Evolutionary conservation across 2,113 vertebrate species (phyloP), one percentile per base, ranked within the genome.

Genomic region (Sorex fumeus): DNA sequence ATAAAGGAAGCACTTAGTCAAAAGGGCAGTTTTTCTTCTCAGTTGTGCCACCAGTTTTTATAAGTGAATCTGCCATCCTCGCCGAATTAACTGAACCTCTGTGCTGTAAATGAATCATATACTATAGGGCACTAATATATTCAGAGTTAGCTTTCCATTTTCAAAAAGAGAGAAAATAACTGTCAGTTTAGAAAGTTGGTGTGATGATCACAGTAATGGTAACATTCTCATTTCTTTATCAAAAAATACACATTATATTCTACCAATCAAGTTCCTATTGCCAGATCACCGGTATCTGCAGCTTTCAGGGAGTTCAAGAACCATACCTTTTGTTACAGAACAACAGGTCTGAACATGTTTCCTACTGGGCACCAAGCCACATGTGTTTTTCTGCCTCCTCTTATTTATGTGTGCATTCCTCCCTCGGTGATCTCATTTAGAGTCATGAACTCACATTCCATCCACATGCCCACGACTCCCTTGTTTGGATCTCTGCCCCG

Each of bases 21-120:
- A 95, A 96, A 94, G 84, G 84, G 78, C 67, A 96, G 84, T 95
- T 97, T 97, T 97, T 96, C 96, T 95, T 93, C 82, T 69, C 93
- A 94, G 27, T 90, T 45, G 77, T 91, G 87, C 62, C 62, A 96
- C 91, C 50, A 62, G 78, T 84, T 95, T 95, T 95, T 92, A 21
- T 80, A 92, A 94, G 92, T 40, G 87, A 90, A 92, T 88, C 84
- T 88, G 80, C 82, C 89, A 86, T 50, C 81, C 84, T 96, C 84
- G 82, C 53, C 79, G 87, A 62, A 95, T 84, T 91, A 82, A 64
- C 80, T 87, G 84, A 94, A 93, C 30, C 43, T 92, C 60, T 8
- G 34, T n/a, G 36, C 23, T 84, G 60, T 82, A 93, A 92, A 92
- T 82, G 69, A 95, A 88, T 91, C 47, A 43, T 47, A 45, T 8